Evolutionary conservation across 1,140 invertebrate species (phyloP).

Genomic region (Lepidurus apus): DNA sequence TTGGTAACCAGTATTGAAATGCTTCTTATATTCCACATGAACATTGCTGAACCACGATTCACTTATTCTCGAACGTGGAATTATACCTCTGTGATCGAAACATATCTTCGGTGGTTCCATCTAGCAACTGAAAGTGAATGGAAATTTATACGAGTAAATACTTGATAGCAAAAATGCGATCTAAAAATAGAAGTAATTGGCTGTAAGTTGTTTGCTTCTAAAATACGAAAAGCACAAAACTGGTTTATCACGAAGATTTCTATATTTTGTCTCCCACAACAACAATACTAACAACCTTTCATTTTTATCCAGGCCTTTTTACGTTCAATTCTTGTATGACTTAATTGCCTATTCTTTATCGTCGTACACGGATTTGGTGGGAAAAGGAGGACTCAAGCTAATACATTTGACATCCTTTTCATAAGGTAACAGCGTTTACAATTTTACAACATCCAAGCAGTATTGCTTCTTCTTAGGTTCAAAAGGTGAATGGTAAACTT

Average conservation of each 20-base stretch:
- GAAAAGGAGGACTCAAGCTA: background rate
- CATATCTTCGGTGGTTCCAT: too few relatives aligned
- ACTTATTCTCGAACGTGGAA: too few relatives aligned
- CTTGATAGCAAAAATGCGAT: too few relatives aligned
- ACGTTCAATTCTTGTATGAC: background rate
- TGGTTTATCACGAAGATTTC: conserved; percentile 8
- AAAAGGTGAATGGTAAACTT: background rate
- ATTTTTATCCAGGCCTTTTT: background rate
- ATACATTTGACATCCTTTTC: background rate
- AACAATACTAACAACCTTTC: conserved; percentile 10
- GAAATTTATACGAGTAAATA: too few relatives aligned
- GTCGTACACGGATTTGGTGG: background rate
- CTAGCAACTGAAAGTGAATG: too few relatives aligned
- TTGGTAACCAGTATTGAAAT: too few relatives aligned
- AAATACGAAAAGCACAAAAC: background rate
- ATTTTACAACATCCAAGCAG: conserved; percentile 18
- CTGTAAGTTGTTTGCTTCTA: too few relatives aligned
- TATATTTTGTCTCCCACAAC: conserved; percentile 2
- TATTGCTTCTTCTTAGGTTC: background rate
- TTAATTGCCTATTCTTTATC: background rate
- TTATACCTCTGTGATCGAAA: too few relatives aligned
- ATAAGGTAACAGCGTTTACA: background rate
- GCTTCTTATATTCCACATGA: too few relatives aligned
- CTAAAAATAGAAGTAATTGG: too few relatives aligned
- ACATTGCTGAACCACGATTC: too few relatives aligned